These are phyloP conservation scores for Centroberyx gerrardi DNA, from an alignment of 2,797 vertebrate genomes.

Conservation along the genomic window DNA sequence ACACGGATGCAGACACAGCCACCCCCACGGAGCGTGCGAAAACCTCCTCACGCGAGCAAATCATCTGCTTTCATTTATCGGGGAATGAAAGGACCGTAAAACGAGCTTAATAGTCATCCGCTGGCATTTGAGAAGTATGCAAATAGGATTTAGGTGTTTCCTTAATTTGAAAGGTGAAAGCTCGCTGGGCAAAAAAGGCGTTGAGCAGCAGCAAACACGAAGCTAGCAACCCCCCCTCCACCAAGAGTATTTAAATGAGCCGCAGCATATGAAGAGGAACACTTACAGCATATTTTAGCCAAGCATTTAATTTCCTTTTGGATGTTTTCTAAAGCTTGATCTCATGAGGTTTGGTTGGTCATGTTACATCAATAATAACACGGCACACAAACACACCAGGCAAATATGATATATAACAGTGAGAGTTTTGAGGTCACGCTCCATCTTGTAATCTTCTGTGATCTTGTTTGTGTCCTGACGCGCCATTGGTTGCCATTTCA, in stretches of 20 bases:
- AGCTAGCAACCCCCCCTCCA: too few relatives aligned
- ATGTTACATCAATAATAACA: constrained; percentile 27
- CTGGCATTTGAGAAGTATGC: constrained; percentile 46
- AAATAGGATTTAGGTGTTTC: constrained; percentile 41
- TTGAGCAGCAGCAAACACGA: constrained; percentile 1
- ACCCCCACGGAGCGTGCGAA: constrained; percentile 19
- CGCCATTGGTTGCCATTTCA: constrained; percentile 77
- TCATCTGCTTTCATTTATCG: constrained; percentile 66
- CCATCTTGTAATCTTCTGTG: constrained; percentile 37
- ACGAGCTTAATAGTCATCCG: constrained; percentile 35
- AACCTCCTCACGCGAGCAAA: constrained; percentile 12
- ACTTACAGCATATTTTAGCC: constrained; percentile 26
- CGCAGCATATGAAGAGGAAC: constrained; percentile 7
- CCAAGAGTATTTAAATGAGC: constrained; percentile 14
- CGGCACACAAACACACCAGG: constrained; percentile 36
- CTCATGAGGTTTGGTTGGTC: constrained; percentile 12
- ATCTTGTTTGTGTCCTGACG: constrained; percentile 39
- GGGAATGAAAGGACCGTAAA: constrained; percentile 43
- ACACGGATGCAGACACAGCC: neutral
- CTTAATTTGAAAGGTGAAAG: constrained; percentile 35
- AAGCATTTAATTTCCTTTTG: constrained; percentile 54
- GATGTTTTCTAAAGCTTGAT: constrained; percentile 38
- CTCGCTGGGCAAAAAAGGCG: constrained; percentile 2
- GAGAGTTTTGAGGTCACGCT: constrained; percentile 10
- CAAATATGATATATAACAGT: constrained; percentile 32